A percentile compares a stretch with the other conserved stretches of the same genome.
These are phyloP conservation scores for Agapetus fuscipes DNA, from an alignment of 2,888 invertebrate genomes.

Conservation along the genomic window DNA sequence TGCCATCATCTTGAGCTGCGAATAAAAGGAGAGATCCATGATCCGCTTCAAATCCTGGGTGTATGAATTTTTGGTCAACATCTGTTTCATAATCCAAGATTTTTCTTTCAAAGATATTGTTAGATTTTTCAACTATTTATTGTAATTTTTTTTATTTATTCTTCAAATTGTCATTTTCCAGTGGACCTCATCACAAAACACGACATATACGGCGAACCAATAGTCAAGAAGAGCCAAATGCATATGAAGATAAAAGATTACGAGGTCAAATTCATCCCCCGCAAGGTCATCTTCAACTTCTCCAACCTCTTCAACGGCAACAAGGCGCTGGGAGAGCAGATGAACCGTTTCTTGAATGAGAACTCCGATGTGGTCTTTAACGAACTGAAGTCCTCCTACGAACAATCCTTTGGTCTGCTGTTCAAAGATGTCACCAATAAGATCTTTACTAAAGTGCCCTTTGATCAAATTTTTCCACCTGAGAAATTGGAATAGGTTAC, in stretches of 20 bases:
- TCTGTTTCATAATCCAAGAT: no score
- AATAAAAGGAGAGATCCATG: no score
- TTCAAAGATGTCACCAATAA: conserved; percentile 57
- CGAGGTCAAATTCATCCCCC: conserved; percentile 51
- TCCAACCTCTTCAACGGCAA: conserved; percentile 60
- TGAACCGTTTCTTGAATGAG: conserved; percentile 58
- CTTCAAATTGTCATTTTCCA: no score
- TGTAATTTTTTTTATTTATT: no score
- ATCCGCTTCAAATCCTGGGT: no score
- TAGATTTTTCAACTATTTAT: no score
- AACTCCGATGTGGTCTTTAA: conserved; percentile 57
- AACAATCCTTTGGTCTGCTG: conserved; percentile 55
- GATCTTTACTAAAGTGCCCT: conserved; percentile 57
- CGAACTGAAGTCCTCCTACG: conserved; percentile 57
- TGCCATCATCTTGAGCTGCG: no score
- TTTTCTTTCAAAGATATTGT: no score
- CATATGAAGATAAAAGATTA: conserved; percentile 58
- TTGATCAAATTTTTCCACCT: conserved; percentile 50
- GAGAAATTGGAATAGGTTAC: no score
- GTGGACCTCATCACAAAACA: conserved; percentile 54
- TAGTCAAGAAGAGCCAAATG: conserved; percentile 49
- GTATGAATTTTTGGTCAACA: no score
- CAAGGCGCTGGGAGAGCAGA: conserved; percentile 48
- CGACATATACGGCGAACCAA: conserved; percentile 51
- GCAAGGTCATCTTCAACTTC: conserved; percentile 50